These are phyloP conservation scores for Amphiprion percula DNA, from an alignment of 2,113 vertebrate species.

Conservation along the genomic window DNA sequence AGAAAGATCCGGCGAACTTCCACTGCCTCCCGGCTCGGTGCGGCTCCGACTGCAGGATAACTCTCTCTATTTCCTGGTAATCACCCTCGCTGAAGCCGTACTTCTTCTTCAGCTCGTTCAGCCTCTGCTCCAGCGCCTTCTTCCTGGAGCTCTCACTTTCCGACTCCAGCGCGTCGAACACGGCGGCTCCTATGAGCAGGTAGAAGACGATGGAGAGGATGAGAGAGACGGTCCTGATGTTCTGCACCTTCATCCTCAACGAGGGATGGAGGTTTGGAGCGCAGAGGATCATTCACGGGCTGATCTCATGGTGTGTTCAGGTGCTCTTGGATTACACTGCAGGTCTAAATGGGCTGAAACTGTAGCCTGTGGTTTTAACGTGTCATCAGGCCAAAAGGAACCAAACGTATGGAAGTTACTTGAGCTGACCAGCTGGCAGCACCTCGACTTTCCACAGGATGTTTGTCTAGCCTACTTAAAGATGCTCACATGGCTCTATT, in stretches of 20 bases:
- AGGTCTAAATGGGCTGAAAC: too few relatives aligned
- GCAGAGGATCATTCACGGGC: background rate
- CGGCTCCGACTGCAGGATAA: conserved; percentile 87
- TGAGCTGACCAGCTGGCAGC: conserved; percentile 34
- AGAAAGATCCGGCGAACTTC: conserved; percentile 92
- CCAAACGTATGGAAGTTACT: background rate
- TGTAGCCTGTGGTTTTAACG: too few relatives aligned
- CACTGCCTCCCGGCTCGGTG: conserved; percentile 90
- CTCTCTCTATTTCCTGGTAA: conserved; percentile 87
- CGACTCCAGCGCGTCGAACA: conserved; percentile 92
- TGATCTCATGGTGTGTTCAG: background rate
- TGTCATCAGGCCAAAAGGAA: background rate
- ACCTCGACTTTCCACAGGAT: conserved; percentile 21
- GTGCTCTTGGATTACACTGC: background rate
- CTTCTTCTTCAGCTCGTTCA: conserved; percentile 85
- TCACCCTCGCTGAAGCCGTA: conserved; percentile 88
- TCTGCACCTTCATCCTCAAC: conserved; percentile 87
- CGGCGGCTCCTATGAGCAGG: conserved; percentile 90
- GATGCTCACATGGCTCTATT: background rate
- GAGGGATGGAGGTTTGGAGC: background rate
- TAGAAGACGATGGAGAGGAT: conserved; percentile 90
- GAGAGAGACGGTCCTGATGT: conserved; percentile 87
- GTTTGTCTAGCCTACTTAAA: background rate
- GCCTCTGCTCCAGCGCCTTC: conserved; percentile 87
- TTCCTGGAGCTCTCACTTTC: conserved; percentile 86